phyloP scores from a whole-genome alignment of 2,797 vertebrate genomes.

The Hoplostethus mediterraneus region DNA sequence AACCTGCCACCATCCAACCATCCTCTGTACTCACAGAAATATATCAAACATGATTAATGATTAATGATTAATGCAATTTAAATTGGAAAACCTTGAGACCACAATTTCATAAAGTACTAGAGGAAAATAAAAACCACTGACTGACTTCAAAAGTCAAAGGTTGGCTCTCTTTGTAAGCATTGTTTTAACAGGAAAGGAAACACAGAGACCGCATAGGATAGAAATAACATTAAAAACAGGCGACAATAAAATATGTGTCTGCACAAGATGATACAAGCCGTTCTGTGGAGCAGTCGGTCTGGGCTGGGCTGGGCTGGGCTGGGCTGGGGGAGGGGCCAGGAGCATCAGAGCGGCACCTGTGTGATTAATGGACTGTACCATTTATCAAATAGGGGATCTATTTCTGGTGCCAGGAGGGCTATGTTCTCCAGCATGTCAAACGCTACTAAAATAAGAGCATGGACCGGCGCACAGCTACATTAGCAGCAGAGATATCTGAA shows the following conservation, averaged over 20 bases:
- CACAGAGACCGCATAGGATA: no score
- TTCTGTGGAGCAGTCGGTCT: conserved; percentile 21
- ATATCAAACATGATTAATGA: background rate
- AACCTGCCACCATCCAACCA: no score
- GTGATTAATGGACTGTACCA: conserved; percentile 72
- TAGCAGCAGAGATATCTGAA: conserved; percentile 3
- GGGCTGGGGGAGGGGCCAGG: conserved; percentile 27
- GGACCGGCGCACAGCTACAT: conserved; percentile 10
- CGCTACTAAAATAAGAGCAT: conserved; percentile 58
- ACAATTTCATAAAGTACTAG: no score
- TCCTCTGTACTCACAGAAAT: background rate
- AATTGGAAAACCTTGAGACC: no score
- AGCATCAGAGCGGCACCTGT: conserved; percentile 19
- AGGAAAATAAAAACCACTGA: no score
- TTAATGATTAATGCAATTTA: background rate
- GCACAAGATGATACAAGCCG: conserved; percentile 16
- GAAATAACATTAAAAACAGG: no score
- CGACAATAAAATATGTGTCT: background rate
- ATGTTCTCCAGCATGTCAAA: conserved; percentile 57
- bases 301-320: conserved; percentile 14
- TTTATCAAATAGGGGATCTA: conserved; percentile 65
- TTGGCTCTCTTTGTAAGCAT: no score
- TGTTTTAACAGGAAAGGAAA: no score
- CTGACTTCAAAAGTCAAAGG: no score
- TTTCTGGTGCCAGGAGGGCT: conserved; percentile 56